Base-by-base conservation (phyloP, 2,797 vertebrate species). In the Pygocentrus nattereri region DNA sequence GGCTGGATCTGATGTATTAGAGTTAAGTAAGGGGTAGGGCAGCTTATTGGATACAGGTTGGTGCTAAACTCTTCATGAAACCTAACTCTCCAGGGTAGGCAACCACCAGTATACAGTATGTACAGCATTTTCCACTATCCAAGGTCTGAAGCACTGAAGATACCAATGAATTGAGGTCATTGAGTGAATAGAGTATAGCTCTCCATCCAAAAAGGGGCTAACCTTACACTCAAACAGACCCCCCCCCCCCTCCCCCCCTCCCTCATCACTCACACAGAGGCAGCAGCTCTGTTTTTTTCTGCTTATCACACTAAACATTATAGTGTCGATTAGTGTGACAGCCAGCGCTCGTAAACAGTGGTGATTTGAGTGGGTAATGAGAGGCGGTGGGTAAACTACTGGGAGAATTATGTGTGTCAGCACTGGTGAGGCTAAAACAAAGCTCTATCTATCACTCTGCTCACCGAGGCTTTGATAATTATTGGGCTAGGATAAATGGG, bases 401-500 rank as follows among this genome's bases (percentile, higher is more conserved):
- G 68, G 64, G n/a, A 88, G 85, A 82, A 76, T 82, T 78, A 68
- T 88, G 86, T 89, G 85, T 90, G 89, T 90, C 86, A 89, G 90
- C 87, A 74, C 74, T 79, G 76, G 85, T 85, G 38, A 5, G 67
- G 84, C 85, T 85, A 84, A 86, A 87, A 90, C 88, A 89, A 89
- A 91, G 86, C 87, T 76, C 86, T 88, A 92, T 93, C 92, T 86
- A 93, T 94, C 91, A 94, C 84, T 82, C 80, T 82, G 89, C 88
- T 89, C 87, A 90, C 87, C 83, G 90, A 89, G 88, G 88, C 92
- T 92, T 94, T 90, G 86, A 90, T 93, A 92, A 92, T 93, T 93
- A 94, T 92, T 92, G 91, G 88, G 90, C 91, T 92, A 85, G 88
- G 89, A 93, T 92, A 93, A 94, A 94, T 94, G 91, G 90, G 91